These are phyloP conservation scores for Manis pentadactyla DNA, from an alignment of 2,797 vertebrate genomes.

Conservation along the genomic window DNA sequence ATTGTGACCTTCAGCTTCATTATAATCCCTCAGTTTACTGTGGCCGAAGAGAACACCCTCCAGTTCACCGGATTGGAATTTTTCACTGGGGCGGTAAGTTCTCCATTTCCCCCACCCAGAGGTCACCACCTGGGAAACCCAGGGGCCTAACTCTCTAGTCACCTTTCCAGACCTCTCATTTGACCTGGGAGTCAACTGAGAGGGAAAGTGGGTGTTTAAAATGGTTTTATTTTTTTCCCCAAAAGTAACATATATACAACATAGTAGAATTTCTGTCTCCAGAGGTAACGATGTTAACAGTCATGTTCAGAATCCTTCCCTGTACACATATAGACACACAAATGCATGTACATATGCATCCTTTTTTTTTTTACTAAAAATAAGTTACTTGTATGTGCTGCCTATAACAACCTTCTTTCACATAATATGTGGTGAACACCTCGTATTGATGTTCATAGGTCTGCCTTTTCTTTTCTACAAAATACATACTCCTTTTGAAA, in stretches of 20 bases:
- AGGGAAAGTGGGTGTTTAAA: neutral
- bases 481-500: conserved; percentile 21
- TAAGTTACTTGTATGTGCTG: neutral
- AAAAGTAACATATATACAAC: neutral
- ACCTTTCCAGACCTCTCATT: neutral
- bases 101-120: neutral
- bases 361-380: neutral
- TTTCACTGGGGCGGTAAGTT: conserved; percentile 94
- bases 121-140: neutral
- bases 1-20: conserved; percentile 96
- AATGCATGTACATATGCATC: rapidly evolving
- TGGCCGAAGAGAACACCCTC: conserved; percentile 81
- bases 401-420: neutral
- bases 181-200: neutral
- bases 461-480: neutral
- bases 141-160: rapidly evolving
- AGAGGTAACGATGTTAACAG: too few relatives aligned
- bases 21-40: conserved; percentile 92
- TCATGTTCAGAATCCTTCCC: neutral
- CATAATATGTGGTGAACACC: neutral
- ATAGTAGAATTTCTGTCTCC: neutral
- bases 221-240: too few relatives aligned
- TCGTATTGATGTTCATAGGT: neutral
- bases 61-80: conserved; percentile 94
- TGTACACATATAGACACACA: too few relatives aligned